phyloP scores from a whole-genome alignment of 53 echinoderm and acorn worm genomes.

The Astropecten irregularis region DNA sequence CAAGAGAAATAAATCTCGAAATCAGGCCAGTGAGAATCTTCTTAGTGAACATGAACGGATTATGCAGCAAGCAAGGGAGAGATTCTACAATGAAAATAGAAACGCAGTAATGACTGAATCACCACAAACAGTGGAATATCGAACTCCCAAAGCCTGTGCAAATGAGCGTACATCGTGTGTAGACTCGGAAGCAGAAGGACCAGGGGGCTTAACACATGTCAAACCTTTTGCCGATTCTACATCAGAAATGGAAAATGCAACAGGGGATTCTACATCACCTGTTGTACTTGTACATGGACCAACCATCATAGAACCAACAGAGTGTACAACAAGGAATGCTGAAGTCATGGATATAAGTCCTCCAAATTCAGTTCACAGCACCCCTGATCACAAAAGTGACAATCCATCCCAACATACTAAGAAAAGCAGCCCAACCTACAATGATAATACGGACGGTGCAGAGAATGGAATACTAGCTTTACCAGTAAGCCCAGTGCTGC shows the following conservation, averaged over 20 bases:
- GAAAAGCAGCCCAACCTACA: neutral
- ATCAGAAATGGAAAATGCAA: slow-evolving; percentile 2
- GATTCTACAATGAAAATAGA: slow-evolving; percentile 43
- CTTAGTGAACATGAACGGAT: slow-evolving; percentile 28
- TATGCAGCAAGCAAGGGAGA: slow-evolving; percentile 19
- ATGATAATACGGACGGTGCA: no score
- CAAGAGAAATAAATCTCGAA: slow-evolving; percentile 21
- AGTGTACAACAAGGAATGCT: neutral
- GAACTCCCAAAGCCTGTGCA: neutral
- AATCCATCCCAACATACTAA: neutral
- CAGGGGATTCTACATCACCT: slow-evolving; percentile 36
- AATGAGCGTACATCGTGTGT: neutral
- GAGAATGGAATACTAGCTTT: no score
- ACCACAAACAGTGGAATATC: neutral
- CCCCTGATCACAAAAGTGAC: slow-evolving; percentile 23
- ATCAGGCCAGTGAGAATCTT: slow-evolving; percentile 10
- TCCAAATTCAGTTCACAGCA: slow-evolving; percentile 29
- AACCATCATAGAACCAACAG: slow-evolving; percentile 34
- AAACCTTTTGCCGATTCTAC: neutral
- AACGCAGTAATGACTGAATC: slow-evolving; percentile 3
- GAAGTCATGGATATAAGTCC: slow-evolving; percentile 13
- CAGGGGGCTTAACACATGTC: neutral
- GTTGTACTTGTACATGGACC: slow-evolving; percentile 79
- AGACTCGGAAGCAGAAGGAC: neutral
- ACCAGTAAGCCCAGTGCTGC: slow-evolving; percentile 15